Evolutionary conservation across 2,888 invertebrate genomes (phyloP), one percentile per base, ranked within the genome.

Genomic region (Hypomecis punctinalis): DNA sequence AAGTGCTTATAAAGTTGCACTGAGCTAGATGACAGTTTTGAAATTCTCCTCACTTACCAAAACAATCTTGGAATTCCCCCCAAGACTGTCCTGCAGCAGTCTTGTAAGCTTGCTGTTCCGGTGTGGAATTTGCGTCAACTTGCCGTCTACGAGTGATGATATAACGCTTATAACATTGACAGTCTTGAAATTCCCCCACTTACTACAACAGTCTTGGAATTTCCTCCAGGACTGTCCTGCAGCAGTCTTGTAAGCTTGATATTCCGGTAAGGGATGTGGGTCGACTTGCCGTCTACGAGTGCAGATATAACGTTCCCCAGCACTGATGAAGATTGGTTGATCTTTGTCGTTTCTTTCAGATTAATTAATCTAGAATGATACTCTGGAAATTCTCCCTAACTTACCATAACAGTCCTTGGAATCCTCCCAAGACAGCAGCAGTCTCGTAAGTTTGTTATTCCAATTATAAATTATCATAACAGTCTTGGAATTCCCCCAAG

Each of bases 301-400:
- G 99, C 99, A 5, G 99, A 99, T 75, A 99, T 99, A 2, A 99
- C 99, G 90, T 99, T 99, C 36, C 99, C 99, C 60, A 99, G 93
- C 0, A 99, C 99, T 0, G 99, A 99, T 0, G 99, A 94, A 0
- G 99, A 99, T 68, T 99, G 95, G 94, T 99, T 99, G 74, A 99
- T 99, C 91, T 99, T 99, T 0, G 98, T 98, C 0, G 99, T 99
- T 89, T 99, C 99, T 81, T 98, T 97, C 59, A 99, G 93, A 0
- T n/a, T n/a, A n/a, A n/a, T n/a, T n/a, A n/a, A n/a, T n/a, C n/a
- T n/a, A n/a, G n/a, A n/a, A n/a, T n/a, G n/a, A n/a, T n/a, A n/a
- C n/a, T n/a, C n/a, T n/a, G n/a, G n/a, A n/a, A n/a, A n/a, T n/a
- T n/a, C n/a, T n/a, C n/a, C n/a, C n/a, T n/a, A n/a, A n/a, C n/a